Base-by-base conservation (phyloP, 2,797 vertebrate genomes). In the Holocentrus rufus region DNA sequence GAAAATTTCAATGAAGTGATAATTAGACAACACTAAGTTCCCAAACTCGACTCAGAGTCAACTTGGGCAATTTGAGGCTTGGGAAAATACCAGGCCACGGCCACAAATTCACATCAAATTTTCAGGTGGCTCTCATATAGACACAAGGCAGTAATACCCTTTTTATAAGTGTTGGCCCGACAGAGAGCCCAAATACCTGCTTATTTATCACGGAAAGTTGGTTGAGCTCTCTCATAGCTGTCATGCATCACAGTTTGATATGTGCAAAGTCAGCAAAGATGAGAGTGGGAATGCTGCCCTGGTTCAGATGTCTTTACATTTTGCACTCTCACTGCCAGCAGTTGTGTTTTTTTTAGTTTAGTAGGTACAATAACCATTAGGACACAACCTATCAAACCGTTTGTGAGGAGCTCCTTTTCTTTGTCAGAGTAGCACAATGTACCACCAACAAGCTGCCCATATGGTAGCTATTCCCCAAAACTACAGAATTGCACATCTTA, bases 401-500 rank as follows among this genome's bases (percentile, higher is more conserved):
- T 65, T 65, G 50, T 65, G 69, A 36, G 27, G 50, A 70, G 30
- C 76, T 75, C 22, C 46, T 76, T 27, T 36, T 59, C 42, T 31
- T 76, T 65, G 55, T 65, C 25, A 10, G 70, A 77, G 61, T 54
- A 39, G 11, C 44, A 66, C 15, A 58, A n/a, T n/a, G 42, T 59
- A 79, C 76, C 77, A 70, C 74, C 60, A 54, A 83, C 84, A 57
- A 89, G 83, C 82, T 84, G 58, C 31, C 74, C 90, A 85, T 85
- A 67, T 91, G 89, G 87, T 85, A 81, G 84, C 84, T 76, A 83
- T 92, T 90, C 85, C 65, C 74, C 69, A 34, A 63, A 39, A 87
- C 63, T 55, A 65, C 82, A 75, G 66, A 67, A 70, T 49, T 62
- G 49, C 69, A 74, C 60, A 76, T 89, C 78, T 75, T 74, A 57